Evolutionary conservation across 2,797 vertebrate species (phyloP).

Genomic region (Gobio occitaniae): DNA sequence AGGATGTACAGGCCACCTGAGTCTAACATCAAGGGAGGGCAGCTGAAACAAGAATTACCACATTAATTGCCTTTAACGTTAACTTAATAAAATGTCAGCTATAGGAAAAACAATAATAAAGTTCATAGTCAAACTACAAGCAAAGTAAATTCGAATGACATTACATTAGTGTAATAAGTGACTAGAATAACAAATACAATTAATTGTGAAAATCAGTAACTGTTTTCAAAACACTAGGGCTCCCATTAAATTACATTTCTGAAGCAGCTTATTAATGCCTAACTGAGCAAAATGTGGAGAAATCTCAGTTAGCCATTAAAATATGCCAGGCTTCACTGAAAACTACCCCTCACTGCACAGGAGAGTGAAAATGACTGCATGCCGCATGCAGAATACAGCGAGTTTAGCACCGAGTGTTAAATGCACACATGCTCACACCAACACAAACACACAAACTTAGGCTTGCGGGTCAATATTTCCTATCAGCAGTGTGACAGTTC

Average conservation of each 20-base stretch:
- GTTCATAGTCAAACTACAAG: conserved; percentile 12
- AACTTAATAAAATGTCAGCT: background rate
- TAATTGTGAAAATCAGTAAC: background rate
- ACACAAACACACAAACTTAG: conserved; percentile 21
- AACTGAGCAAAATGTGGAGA: conserved; percentile 4
- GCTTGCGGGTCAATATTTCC: conserved; percentile 36
- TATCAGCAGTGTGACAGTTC: conserved; percentile 35
- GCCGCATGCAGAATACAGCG: conserved; percentile 24
- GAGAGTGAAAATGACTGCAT: conserved; percentile 3
- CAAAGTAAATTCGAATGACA: background rate
- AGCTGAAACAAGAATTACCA: conserved; percentile 29
- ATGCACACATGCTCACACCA: conserved; percentile 17
- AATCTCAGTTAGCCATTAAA: conserved; percentile 5
- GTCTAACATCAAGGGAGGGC: conserved; percentile 37
- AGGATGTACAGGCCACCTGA: conserved; percentile 47
- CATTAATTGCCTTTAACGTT: too few relatives aligned
- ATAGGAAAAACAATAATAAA: background rate
- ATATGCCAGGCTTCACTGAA: background rate
- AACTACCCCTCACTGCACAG: background rate
- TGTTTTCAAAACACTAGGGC: background rate
- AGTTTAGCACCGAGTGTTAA: conserved; percentile 6
- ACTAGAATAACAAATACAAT: conserved; percentile 1
- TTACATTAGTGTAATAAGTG: background rate
- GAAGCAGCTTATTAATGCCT: background rate
- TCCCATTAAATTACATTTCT: background rate